Percentiles rank a stretch among this genome's conserved stretches.
These are phyloP conservation scores for Sycophila sp. DNA, from an alignment of 1,140 invertebrate genomes.

Conservation along the genomic window DNA sequence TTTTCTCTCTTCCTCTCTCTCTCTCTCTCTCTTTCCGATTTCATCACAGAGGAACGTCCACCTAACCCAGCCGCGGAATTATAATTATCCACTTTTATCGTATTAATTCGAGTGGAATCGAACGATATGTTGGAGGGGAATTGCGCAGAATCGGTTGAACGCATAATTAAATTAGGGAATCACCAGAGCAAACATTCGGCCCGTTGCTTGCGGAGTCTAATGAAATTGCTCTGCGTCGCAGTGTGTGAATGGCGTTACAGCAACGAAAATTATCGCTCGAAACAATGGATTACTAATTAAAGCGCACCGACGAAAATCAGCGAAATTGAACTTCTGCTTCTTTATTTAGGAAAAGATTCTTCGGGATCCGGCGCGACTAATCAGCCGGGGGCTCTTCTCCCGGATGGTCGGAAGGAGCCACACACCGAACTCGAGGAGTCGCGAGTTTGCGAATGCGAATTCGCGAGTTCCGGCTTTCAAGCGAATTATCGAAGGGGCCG, in stretches of 20 bases:
- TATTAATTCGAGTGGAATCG: too few relatives aligned
- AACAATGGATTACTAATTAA: conserved; percentile 3
- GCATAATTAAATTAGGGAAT: conserved; percentile 9
- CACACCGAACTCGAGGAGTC: neutral
- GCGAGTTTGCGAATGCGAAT: neutral
- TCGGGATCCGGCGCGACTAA: too few relatives aligned
- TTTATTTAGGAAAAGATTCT: too few relatives aligned
- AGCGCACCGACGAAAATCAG: too few relatives aligned
- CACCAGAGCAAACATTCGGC: neutral
- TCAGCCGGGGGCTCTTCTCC: too few relatives aligned
- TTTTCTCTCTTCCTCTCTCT: neutral
- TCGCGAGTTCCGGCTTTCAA: neutral
- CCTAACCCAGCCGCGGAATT: too few relatives aligned
- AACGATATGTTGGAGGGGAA: too few relatives aligned
- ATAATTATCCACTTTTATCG: too few relatives aligned
- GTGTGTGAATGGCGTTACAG: too few relatives aligned
- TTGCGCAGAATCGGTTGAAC: neutral
- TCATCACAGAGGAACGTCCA: neutral
- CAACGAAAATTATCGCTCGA: neutral
- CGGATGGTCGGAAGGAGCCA: too few relatives aligned
- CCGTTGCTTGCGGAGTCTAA: neutral
- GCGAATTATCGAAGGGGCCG: neutral
- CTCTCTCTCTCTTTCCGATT: neutral
- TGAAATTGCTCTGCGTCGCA: conserved; percentile 8
- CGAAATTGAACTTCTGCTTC: too few relatives aligned